Evolutionary conservation across 35 echinoderm and acorn worm species (phyloP).

Genomic region (Heliocidaris erythrogramma): DNA sequence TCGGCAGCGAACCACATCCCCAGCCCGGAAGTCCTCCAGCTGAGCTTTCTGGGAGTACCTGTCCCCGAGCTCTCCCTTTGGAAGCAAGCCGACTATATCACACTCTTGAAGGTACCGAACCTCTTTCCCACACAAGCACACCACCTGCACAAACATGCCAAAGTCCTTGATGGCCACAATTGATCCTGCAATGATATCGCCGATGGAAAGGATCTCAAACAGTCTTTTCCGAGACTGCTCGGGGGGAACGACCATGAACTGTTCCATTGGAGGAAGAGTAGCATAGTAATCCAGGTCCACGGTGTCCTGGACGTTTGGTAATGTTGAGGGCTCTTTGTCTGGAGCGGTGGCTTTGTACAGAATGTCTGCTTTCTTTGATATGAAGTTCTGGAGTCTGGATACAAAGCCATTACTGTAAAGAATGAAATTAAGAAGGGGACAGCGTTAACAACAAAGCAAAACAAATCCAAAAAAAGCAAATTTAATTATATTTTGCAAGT

Average conservation of each 20-base stretch:
- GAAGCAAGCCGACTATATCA: conserved; percentile 77
- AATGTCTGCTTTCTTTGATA: conserved; percentile 78
- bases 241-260: conserved; percentile 66
- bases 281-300: conserved; percentile 79
- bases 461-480: too few species aligned
- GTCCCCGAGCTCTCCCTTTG: conserved; percentile 75
- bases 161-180: conserved; percentile 75
- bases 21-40: conserved; percentile 65
- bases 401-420: conserved; percentile 8
- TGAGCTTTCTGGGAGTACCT: conserved; percentile 71
- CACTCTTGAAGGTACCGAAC: conserved; percentile 56
- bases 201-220: conserved; percentile 61
- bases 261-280: conserved; percentile 73
- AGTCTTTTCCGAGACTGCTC: conserved; percentile 56
- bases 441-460: too few species aligned
- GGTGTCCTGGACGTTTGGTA: conserved; percentile 52
- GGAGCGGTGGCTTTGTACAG: background rate
- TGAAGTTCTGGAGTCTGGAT: conserved; percentile 50
- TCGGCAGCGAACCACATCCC: conserved; percentile 69
- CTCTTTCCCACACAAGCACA: conserved; percentile 69
- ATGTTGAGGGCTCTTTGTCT: background rate
- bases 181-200: conserved; percentile 69
- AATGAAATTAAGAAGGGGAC: background rate
- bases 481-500: too few species aligned
- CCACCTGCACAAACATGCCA: conserved; percentile 80